Evolutionary conservation across 2,113 vertebrate genomes (phyloP).

Genomic region (Muntiacus reevesi): DNA sequence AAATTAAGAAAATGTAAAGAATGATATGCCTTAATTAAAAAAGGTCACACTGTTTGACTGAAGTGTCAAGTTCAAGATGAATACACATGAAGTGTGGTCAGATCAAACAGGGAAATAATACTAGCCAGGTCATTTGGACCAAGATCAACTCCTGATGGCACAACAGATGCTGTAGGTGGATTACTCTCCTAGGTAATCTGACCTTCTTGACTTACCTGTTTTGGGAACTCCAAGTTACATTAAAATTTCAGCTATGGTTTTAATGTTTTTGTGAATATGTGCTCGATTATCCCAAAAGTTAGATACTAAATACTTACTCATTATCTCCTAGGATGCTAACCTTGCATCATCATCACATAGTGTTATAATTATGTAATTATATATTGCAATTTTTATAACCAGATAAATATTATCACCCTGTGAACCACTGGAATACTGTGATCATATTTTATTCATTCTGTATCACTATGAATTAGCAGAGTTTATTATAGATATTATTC

Average conservation of each 20-base stretch:
- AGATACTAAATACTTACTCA: not conserved
- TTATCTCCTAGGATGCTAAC: not conserved
- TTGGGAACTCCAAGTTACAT: not conserved
- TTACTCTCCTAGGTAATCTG: not conserved
- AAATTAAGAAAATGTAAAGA: not conserved
- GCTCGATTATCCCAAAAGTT: not conserved
- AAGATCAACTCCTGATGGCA: not conserved
- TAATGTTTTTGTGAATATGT: not conserved
- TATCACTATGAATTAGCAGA: not conserved
- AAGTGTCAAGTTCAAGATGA: not conserved
- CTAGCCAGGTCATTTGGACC: conserved; percentile 24
- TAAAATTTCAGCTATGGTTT: not conserved
- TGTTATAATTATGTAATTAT: not conserved
- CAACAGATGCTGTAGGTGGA: conserved; percentile 31
- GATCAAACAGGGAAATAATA: not conserved
- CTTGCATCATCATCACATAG: not conserved
- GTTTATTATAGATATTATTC: not conserved
- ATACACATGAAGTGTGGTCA: conserved; percentile 19
- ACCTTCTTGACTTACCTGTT: not conserved
- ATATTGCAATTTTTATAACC: not conserved
- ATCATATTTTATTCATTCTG: not conserved
- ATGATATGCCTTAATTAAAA: not conserved
- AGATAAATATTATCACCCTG: not conserved
- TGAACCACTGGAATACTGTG: not conserved
- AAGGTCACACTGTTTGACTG: not conserved